phyloP scores from a whole-genome alignment of 2,113 vertebrate species.

The human (Homo sapiens) region DNA sequence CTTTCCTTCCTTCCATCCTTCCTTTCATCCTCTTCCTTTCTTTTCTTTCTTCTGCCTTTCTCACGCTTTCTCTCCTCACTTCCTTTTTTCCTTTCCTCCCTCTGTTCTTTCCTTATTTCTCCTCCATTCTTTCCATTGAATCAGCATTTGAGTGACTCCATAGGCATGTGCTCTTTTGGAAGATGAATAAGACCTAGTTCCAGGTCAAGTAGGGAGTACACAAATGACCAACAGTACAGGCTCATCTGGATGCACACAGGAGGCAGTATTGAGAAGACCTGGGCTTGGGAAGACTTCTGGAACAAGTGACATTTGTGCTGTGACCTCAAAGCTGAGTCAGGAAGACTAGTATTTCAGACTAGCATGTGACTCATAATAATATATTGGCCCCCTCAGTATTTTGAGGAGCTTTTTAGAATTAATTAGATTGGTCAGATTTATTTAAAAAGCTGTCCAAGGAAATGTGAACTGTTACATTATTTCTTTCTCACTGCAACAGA shows the following conservation, averaged over 20 bases:
- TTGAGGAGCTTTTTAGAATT: conserved; percentile 37
- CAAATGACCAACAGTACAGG: background rate
- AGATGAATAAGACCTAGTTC: background rate
- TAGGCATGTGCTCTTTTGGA: background rate
- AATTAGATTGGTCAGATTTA: conserved; percentile 35
- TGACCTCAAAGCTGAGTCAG: conserved; percentile 14
- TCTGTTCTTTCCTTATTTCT: background rate
- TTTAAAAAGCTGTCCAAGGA: conserved; percentile 36
- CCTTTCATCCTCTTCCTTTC: background rate
- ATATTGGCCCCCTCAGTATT: background rate
- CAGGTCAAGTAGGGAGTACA: background rate
- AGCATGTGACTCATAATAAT: background rate
- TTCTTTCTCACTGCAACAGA: background rate
- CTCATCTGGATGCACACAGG: background rate
- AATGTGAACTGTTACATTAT: background rate
- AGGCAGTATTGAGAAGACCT: background rate
- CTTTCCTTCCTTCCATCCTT: background rate
- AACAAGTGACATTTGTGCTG: conserved; percentile 16
- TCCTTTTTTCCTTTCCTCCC: background rate
- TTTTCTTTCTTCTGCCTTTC: background rate
- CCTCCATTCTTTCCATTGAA: background rate
- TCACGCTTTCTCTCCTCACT: background rate
- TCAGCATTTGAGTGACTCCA: background rate
- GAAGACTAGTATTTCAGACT: background rate
- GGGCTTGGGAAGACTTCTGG: background rate